These are phyloP conservation scores for Myripristis jacobus DNA, from an alignment of 2,797 vertebrate genomes.

Conservation along the genomic window DNA sequence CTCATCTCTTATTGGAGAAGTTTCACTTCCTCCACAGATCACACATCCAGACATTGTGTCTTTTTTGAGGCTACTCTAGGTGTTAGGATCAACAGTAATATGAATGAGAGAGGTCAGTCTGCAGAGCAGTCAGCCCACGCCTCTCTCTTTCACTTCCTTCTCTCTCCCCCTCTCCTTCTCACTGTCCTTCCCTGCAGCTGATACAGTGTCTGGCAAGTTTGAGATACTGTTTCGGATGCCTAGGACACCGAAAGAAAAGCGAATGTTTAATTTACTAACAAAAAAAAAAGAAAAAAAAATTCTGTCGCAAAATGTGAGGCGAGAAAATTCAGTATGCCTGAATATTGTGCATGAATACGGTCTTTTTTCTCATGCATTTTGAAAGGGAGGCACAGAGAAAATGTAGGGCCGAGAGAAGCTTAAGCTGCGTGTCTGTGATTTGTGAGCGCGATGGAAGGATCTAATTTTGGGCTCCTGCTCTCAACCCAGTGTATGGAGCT, in stretches of 20 bases:
- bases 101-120: constrained; percentile 23
- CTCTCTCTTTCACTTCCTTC: background rate
- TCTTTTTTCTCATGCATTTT: constrained; percentile 45
- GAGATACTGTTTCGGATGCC: background rate
- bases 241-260: background rate
- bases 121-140: constrained; percentile 27
- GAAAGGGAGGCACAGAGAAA: constrained; percentile 43
- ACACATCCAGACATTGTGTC: constrained; percentile 19
- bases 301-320: background rate
- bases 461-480: constrained; percentile 26
- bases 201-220: background rate
- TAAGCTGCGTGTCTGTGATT: constrained; percentile 60
- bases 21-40: constrained; percentile 53
- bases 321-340: constrained; percentile 1
- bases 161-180: constrained; percentile 18
- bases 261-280: background rate
- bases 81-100: constrained; percentile 31
- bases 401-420: constrained; percentile 27
- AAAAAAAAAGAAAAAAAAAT: too few species aligned
- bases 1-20: constrained; percentile 14
- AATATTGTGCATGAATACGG: constrained; percentile 24
- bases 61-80: background rate
- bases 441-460: constrained; percentile 44
- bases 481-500: constrained; percentile 17
- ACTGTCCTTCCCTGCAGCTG: constrained; percentile 11